Evolutionary conservation across 1,140 invertebrate species (phyloP).

Genomic region (Zaprionus taronus): DNA sequence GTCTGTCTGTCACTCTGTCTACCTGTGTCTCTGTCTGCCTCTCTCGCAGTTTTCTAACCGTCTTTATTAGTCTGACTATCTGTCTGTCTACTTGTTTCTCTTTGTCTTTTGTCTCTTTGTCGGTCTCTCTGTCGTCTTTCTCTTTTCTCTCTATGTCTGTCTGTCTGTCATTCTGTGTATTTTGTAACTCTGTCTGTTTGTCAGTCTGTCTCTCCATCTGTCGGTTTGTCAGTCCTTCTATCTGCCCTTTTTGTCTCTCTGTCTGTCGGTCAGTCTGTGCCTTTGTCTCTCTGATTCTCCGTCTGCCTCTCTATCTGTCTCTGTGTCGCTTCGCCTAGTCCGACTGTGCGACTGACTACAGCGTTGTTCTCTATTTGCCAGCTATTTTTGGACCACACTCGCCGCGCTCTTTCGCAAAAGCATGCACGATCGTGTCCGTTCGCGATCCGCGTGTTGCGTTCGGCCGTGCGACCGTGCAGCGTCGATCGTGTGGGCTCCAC

Average conservation of each 20-base stretch:
- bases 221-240: background rate
- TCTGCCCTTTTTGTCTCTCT: background rate
- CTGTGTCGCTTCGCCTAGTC: background rate
- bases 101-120: background rate
- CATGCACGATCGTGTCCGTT: constrained; percentile 39
- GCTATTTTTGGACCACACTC: constrained; percentile 70
- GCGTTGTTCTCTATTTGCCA: background rate
- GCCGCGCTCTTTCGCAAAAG: constrained; percentile 55
- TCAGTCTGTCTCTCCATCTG: background rate
- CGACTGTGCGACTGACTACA: background rate
- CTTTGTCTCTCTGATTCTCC: background rate
- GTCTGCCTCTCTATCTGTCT: background rate
- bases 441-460: constrained; percentile 23
- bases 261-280: background rate
- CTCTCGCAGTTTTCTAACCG: background rate
- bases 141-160: background rate
- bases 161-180: background rate
- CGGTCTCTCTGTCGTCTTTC: background rate
- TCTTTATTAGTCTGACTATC: background rate
- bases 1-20: background rate
- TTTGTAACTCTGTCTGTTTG: background rate
- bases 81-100: background rate
- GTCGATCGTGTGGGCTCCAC: too few relatives aligned
- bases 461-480: constrained; percentile 3
- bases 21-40: background rate